A percentile compares a stretch with the other conserved stretches of the same genome.
These are phyloP conservation scores for Aproaerema taeniolella DNA, from an alignment of 2,888 invertebrate species.

Conservation along the genomic window DNA sequence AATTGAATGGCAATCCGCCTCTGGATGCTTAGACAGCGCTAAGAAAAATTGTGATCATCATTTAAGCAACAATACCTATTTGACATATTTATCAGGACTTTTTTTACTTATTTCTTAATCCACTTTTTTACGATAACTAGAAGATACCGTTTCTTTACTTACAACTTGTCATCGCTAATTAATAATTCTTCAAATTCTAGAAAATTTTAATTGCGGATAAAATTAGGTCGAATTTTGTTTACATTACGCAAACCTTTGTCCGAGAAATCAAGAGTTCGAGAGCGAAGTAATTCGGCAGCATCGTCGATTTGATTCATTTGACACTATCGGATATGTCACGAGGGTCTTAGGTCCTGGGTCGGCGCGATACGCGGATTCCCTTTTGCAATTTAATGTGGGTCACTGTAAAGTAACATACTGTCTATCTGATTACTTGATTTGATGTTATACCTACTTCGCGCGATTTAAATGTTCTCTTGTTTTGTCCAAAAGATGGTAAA, in stretches of 20 bases:
- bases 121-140: neutral
- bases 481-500: no score
- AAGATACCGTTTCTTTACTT: neutral
- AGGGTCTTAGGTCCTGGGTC: slow-evolving; percentile 49
- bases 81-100: no score
- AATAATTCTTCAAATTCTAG: neutral
- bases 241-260: slow-evolving; percentile 16
- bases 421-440: no score
- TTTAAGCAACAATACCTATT: no score
- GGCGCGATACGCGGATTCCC: slow-evolving; percentile 44
- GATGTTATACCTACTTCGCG: no score
- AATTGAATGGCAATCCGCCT: neutral
- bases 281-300: slow-evolving; percentile 36
- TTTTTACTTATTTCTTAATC: no score
- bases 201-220: slow-evolving; percentile 12
- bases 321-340: slow-evolving; percentile 41
- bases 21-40: neutral
- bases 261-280: slow-evolving; percentile 14
- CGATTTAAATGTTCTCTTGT: no score
- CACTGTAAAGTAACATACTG: no score
- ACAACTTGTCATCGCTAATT: no score
- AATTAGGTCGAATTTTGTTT: slow-evolving; percentile 28
- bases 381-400: slow-evolving; percentile 49
- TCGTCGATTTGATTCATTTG: slow-evolving; percentile 35
- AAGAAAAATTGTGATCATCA: no score